Percentiles rank a stretch among this genome's conserved stretches.
phyloP scores from a whole-genome alignment of 2,113 vertebrate species.

The Gobius niger region DNA sequence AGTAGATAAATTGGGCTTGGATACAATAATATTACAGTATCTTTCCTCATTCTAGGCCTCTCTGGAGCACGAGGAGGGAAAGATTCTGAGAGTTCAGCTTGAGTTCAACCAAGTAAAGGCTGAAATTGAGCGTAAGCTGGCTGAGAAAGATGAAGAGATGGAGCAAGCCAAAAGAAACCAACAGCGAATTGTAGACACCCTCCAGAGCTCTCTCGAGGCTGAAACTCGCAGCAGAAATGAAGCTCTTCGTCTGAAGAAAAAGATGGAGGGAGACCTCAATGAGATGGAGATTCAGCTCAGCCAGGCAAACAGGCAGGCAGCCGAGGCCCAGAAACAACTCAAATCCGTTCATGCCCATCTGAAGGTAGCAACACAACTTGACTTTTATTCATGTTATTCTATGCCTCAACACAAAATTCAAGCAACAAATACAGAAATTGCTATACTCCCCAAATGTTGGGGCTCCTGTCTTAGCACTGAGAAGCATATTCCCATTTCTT shows the following conservation, averaged over 20 bases:
- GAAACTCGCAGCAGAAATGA: conserved; percentile 90
- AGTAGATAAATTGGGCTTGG: background rate
- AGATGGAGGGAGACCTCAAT: conserved; percentile 79
- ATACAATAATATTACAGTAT: background rate
- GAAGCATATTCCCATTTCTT: no score
- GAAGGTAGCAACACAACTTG: conserved; percentile 17
- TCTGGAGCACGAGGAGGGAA: conserved; percentile 90
- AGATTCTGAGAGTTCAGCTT: conserved; percentile 86
- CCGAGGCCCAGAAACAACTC: conserved; percentile 80
- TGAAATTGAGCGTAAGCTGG: conserved; percentile 84
- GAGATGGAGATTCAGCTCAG: conserved; percentile 80
- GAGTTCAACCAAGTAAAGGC: conserved; percentile 88
- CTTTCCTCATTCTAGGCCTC: conserved; percentile 71
- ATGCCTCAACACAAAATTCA: no score
- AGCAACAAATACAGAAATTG: no score
- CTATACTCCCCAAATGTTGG: no score
- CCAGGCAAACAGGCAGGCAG: conserved; percentile 77
- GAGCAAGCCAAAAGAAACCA: conserved; percentile 89
- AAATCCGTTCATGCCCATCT: conserved; percentile 70
- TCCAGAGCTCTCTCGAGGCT: conserved; percentile 86
- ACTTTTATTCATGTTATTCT: no score
- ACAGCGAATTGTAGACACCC: conserved; percentile 79
- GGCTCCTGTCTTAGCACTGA: no score
- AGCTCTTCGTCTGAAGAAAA: conserved; percentile 76
- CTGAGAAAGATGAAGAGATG: conserved; percentile 91